Conservation (phyloP, 2,888 invertebrate genomes). For the Cordilura impudica region DNA sequence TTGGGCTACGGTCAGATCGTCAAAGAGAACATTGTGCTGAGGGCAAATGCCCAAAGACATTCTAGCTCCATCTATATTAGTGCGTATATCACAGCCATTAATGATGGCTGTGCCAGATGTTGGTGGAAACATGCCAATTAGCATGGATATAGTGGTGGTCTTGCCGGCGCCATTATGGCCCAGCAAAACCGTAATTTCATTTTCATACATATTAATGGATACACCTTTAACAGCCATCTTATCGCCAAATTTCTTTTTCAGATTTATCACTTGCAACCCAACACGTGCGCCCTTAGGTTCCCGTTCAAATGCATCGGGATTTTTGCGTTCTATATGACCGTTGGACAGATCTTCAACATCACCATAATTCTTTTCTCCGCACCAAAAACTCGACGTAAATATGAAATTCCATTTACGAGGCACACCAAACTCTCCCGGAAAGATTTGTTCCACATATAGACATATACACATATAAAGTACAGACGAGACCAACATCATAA, state of each 20-base stretch:
- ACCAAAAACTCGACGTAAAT: slow-evolving; percentile 82
- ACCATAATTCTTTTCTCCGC: slow-evolving; percentile 65
- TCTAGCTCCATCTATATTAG: slow-evolving; percentile 82
- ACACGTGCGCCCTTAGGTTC: slow-evolving; percentile 77
- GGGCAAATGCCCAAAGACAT: slow-evolving; percentile 89
- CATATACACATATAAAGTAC: slow-evolving; percentile 84
- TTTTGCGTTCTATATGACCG: slow-evolving; percentile 50
- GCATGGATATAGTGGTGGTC: slow-evolving; percentile 95
- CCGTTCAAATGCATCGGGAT: slow-evolving; percentile 69
- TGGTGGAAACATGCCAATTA: slow-evolving; percentile 87
- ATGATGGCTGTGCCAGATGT: slow-evolving; percentile 85
- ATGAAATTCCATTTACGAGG: slow-evolving; percentile 90
- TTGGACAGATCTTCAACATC: slow-evolving; percentile 69
- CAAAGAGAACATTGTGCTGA: slow-evolving; percentile 91
- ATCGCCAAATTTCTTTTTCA: slow-evolving; percentile 82
- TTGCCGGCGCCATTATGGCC: slow-evolving; percentile 93
- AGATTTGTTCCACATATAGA: slow-evolving; percentile 90
- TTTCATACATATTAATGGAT: slow-evolving; percentile 90
- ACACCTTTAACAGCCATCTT: slow-evolving; percentile 84
- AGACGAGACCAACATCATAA: slow-evolving; percentile 81
- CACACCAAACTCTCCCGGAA: slow-evolving; percentile 92
- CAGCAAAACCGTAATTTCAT: slow-evolving; percentile 92
- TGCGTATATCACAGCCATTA: slow-evolving; percentile 84
- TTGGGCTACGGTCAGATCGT: slow-evolving; percentile 88
- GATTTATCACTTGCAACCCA: slow-evolving; percentile 80